Evolutionary conservation across 2,113 vertebrate genomes (phyloP).

Genomic region (Tautogolabrus adspersus): DNA sequence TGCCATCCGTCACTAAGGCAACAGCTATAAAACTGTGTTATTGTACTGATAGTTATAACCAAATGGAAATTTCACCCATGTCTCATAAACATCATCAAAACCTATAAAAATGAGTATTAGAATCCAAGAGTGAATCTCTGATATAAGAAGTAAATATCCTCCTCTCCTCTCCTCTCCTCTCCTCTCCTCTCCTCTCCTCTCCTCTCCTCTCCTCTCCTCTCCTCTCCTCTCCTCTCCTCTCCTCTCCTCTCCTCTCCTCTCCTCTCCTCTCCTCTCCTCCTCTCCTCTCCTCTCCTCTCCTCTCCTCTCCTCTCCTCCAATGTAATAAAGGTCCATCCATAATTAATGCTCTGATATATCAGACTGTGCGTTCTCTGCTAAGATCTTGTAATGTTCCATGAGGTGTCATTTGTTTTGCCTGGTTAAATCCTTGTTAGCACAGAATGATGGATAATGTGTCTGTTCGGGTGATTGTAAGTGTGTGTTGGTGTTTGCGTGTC

Average conservation of each 20-base stretch:
- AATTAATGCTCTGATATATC: slow-evolving; percentile 59
- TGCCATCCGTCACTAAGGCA: slow-evolving; percentile 17
- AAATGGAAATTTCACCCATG: not conserved
- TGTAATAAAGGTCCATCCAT: slow-evolving; percentile 42
- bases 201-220: no score
- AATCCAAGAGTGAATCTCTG: no score
- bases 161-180: no score
- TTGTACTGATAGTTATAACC: slow-evolving; percentile 10
- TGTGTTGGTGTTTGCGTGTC: slow-evolving; percentile 14
- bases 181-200: no score
- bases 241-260: not conserved
- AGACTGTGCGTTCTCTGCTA: slow-evolving; percentile 28
- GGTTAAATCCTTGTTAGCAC: slow-evolving; percentile 50
- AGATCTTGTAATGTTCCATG: slow-evolving; percentile 55
- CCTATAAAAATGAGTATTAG: no score
- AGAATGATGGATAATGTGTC: slow-evolving; percentile 43
- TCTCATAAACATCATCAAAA: not conserved
- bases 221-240: no score
- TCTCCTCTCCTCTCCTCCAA: not conserved
- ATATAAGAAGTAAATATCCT: no score
- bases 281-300: slow-evolving; percentile 12
- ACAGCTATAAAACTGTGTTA: not conserved
- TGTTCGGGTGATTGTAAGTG: not conserved
- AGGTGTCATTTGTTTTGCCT: slow-evolving; percentile 57
- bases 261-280: not conserved